Percentiles rank a stretch among this genome's conserved stretches.
Evolutionary conservation across 2,797 vertebrate genomes (phyloP).

Genomic region (Typhlichthys subterraneus): DNA sequence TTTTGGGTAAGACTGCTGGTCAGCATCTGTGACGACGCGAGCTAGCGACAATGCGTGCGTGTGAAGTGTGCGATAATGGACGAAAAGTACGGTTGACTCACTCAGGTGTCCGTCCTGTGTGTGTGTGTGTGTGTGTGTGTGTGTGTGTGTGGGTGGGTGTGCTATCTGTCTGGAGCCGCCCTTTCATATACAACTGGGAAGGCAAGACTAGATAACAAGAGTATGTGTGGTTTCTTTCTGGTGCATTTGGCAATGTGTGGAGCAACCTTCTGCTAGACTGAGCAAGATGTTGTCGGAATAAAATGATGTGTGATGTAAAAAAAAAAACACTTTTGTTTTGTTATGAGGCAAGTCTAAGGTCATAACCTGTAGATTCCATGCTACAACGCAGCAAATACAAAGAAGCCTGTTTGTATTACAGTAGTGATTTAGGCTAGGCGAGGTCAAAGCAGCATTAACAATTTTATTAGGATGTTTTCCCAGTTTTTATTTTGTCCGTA

Average conservation of each 20-base stretch:
- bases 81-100: slow-evolving; percentile 38
- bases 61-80: slow-evolving; percentile 54
- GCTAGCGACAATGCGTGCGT: slow-evolving; percentile 3
- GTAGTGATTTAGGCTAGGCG: no score
- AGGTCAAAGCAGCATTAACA: no score
- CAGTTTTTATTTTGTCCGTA: no score
- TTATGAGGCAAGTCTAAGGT: no score
- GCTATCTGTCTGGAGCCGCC: slow-evolving; percentile 57
- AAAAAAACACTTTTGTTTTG: no score
- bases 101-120: slow-evolving; percentile 56
- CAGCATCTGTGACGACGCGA: slow-evolving; percentile 2
- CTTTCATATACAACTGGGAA: slow-evolving; percentile 42
- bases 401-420: no score
- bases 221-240: slow-evolving; percentile 24
- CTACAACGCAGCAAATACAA: no score
- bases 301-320: no score
- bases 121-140: slow-evolving; percentile 42
- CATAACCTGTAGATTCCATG: no score
- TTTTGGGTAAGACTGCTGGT: background rate
- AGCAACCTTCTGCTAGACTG: background rate
- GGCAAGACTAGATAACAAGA: slow-evolving; percentile 43
- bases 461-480: no score
- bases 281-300: background rate
- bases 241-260: background rate
- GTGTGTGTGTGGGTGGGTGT: slow-evolving; percentile 50